A percentile compares a stretch with the other conserved stretches of the same genome.
Conservation (phyloP, 2,888 invertebrate species). For the Isotomurus palustris region DNA sequence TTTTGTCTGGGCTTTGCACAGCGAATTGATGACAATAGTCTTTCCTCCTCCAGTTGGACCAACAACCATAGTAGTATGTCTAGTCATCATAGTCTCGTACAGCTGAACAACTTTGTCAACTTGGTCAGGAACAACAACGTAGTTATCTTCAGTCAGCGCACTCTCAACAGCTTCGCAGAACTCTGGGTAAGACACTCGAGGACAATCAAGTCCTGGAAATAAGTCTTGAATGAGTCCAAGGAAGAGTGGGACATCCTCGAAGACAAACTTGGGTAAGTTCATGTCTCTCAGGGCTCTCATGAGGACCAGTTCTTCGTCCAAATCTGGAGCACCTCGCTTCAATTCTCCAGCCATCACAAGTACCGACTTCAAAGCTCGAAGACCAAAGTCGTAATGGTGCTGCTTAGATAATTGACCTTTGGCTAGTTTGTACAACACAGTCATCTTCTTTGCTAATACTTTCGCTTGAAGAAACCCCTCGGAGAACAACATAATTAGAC, state of each 20-base stretch:
- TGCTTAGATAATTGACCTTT: conserved; percentile 85
- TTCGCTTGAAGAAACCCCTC: conserved; percentile 88
- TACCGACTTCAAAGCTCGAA: conserved; percentile 85
- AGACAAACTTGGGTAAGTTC: conserved; percentile 90
- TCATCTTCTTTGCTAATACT: conserved; percentile 88
- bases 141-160: conserved; percentile 63
- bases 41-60: conserved; percentile 93
- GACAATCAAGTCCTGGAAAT: conserved; percentile 86
- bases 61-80: conserved; percentile 86
- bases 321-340: conserved; percentile 69
- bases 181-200: conserved; percentile 78
- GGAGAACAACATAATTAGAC: conserved; percentile 84
- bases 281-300: conserved; percentile 88
- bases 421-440: conserved; percentile 79
- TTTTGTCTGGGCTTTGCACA: conserved; percentile 71
- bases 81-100: conserved; percentile 92
- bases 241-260: conserved; percentile 85
- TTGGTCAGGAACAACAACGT: conserved; percentile 65
- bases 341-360: conserved; percentile 86
- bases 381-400: conserved; percentile 89
- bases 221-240: conserved; percentile 80
- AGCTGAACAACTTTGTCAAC: conserved; percentile 84
- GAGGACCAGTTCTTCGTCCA: conserved; percentile 79
- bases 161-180: conserved; percentile 74
- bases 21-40: conserved; percentile 72